A percentile compares a stretch with the other conserved stretches of the same genome.
phyloP scores from a whole-genome alignment of 2,888 invertebrate genomes.

The Piscicola geometra region DNA sequence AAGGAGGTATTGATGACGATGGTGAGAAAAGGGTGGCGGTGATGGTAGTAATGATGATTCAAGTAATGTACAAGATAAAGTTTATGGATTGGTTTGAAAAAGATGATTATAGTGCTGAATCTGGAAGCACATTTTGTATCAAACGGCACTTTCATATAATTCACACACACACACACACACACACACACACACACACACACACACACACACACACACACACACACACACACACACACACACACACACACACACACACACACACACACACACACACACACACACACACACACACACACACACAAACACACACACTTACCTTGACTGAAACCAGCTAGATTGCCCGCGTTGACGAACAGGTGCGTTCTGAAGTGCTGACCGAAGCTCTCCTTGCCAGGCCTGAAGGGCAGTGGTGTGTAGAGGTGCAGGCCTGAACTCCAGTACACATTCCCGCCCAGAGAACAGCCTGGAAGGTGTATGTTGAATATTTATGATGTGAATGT shows the following conservation, averaged over 20 bases:
- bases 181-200: too few species aligned
- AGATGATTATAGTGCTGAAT: too few species aligned
- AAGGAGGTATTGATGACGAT: not conserved
- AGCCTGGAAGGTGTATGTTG: too few species aligned
- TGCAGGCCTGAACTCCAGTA: constrained; percentile 84
- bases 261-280: constrained; percentile 11
- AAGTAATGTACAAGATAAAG: too few species aligned
- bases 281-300: constrained; percentile 4
- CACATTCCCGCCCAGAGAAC: constrained; percentile 61
- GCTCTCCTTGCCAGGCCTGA: constrained; percentile 71
- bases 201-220: constrained; percentile 14
- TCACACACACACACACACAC: too few species aligned
- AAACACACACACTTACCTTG: not conserved
- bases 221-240: constrained; percentile 22
- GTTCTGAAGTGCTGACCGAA: constrained; percentile 78
- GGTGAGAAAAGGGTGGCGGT: not conserved
- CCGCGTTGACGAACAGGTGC: constrained; percentile 83
- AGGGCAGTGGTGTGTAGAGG: constrained; percentile 83
- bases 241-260: constrained; percentile 20
- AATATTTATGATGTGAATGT: too few species aligned
- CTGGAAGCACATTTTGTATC: too few species aligned
- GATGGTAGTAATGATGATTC: not conserved
- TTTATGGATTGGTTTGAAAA: too few species aligned
- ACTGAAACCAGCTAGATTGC: constrained; percentile 68
- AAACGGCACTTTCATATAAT: too few species aligned